Evolutionary conservation across 2,797 vertebrate species (phyloP), one percentile per base, ranked within the genome.

Genomic region (Thalassophryne amazonica): DNA sequence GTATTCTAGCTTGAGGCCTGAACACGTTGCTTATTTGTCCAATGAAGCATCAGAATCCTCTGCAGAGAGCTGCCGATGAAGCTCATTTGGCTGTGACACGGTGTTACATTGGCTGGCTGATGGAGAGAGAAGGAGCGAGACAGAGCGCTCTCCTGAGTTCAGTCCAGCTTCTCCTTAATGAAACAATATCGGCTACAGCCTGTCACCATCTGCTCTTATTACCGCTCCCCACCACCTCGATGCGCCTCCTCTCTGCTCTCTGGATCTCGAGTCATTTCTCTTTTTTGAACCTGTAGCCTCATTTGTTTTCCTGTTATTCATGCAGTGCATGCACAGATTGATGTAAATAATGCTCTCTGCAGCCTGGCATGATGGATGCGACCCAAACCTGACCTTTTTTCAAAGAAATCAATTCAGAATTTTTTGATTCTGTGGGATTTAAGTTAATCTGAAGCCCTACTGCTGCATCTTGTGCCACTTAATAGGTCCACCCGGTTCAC

Each of bases 101-200:
- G 58, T 14, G 35, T 40, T 63, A 75, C 80, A 85, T 86, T 86
- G 86, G 76, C 71, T 12, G 53, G 63, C 79, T 81, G 86, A 83
- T 79, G 82, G 20, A 24, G 50, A 11, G 35, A 9, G 56, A 22
- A 20, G 2, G 21, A 42, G 60, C 73, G 68, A 55, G 8, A 23
- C 71, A 71, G 75, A 70, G 43, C 25, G 40, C 50, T 39, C 25
- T 38, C 64, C 51, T 66, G 72, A 51, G 52, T 60, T 47, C 51
- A 14, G 64, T 54, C 51, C 37, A 46, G 65, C 51, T 45, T 63
- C 10, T 4, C 64, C 52, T 74, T 84, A 83, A 86, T 86, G 76
- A 78, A 80, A 81, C 83, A 77, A 83, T 81, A 84, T 80, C 65
- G 65, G 60, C 77, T 45, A 54, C 67, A 70, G 70, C 72, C 73